Percentiles rank a stretch among this genome's conserved stretches.
These are phyloP conservation scores for Aradophagus sp. DNA, from an alignment of 1,140 invertebrate genomes.

Conservation along the genomic window DNA sequence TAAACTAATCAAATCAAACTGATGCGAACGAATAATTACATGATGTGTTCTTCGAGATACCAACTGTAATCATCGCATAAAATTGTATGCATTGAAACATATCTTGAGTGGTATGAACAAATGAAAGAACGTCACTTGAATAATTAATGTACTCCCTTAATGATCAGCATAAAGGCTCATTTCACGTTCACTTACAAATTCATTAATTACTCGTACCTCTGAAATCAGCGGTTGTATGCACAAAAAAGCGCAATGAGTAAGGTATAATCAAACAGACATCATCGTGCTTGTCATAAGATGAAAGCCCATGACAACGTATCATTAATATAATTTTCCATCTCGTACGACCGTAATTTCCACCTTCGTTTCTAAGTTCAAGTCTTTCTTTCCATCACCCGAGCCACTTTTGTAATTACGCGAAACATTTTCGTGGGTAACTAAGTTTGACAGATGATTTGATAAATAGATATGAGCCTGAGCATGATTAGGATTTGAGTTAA, in stretches of 20 bases:
- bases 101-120: too few species aligned
- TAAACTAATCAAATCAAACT: background rate
- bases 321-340: slow-evolving; percentile 29
- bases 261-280: slow-evolving; percentile 11
- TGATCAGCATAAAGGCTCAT: slow-evolving; percentile 1
- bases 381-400: slow-evolving; percentile 13
- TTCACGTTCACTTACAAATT: slow-evolving; percentile 9
- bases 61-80: too few species aligned
- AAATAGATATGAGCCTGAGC: slow-evolving; percentile 18
- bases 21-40: too few species aligned
- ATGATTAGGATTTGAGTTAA: slow-evolving; percentile 45
- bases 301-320: slow-evolving; percentile 13
- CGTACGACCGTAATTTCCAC: slow-evolving; percentile 1
- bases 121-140: too few species aligned
- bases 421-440: slow-evolving; percentile 9
- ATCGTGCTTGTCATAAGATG: slow-evolving; percentile 11
- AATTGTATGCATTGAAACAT: too few species aligned
- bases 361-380: slow-evolving; percentile 20
- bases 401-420: slow-evolving; percentile 19
- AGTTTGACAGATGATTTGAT: slow-evolving; percentile 39
- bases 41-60: too few species aligned
- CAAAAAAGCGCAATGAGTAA: slow-evolving; percentile 19
- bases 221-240: too few species aligned
- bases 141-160: slow-evolving; percentile 14
- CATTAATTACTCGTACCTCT: slow-evolving; percentile 33